These are phyloP conservation scores for Steinernema khuongi DNA, from an alignment of 1,140 invertebrate genomes.

Conservation along the genomic window DNA sequence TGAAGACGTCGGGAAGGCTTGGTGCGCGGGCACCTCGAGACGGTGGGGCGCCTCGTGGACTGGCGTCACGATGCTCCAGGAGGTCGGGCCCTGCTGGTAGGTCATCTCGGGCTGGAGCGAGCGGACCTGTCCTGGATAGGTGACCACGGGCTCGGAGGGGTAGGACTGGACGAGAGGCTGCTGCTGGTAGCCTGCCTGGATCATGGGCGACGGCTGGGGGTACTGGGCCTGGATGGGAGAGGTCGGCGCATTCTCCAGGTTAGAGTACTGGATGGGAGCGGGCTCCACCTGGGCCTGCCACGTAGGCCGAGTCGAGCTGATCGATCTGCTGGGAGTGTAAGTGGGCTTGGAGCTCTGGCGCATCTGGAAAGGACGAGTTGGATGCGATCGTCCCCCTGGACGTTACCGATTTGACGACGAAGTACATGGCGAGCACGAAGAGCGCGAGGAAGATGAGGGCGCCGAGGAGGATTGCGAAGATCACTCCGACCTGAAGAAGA, in stretches of 20 bases:
- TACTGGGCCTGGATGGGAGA: neutral
- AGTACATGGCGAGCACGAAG: conserved; percentile 29
- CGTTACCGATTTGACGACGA: conserved; percentile 17
- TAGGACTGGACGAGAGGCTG: neutral
- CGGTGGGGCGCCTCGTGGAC: neutral
- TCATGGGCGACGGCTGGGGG: neutral
- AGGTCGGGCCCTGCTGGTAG: neutral
- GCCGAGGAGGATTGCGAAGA: conserved; percentile 38
- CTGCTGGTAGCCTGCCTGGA: neutral
- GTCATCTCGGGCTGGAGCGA: neutral
- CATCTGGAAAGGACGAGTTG: neutral
- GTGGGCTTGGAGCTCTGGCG: neutral
- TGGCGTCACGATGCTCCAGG: neutral
- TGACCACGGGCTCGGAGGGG: neutral
- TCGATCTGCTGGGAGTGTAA: conserved; percentile 3
- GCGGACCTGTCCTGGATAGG: neutral
- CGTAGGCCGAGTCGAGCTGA: neutral
- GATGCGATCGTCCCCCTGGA: neutral
- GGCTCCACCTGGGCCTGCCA: conserved; percentile 1
- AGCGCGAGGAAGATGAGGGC: conserved; percentile 25
- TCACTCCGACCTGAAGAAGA: conserved; percentile 37
- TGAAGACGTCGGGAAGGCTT: neutral
- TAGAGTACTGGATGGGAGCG: neutral
- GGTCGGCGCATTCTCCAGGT: neutral
- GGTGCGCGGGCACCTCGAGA: neutral